Percentiles rank a stretch among this genome's conserved stretches.
These are phyloP conservation scores for Pseudomyrmex sp. DNA, from an alignment of 1,140 invertebrate genomes.

Conservation along the genomic window DNA sequence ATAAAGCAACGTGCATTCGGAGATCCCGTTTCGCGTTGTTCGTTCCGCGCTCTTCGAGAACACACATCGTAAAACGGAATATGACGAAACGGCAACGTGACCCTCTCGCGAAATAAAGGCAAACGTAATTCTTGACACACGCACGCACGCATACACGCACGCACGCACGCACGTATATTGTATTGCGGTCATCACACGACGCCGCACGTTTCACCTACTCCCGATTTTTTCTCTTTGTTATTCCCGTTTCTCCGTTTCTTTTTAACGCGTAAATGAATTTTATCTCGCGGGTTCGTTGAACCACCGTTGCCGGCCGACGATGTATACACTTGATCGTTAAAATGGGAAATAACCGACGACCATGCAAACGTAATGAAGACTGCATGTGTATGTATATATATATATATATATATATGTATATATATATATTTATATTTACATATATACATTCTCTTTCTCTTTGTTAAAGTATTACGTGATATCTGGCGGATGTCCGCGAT, in stretches of 20 bases:
- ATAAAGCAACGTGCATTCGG: slow-evolving; percentile 21
- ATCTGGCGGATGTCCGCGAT: slow-evolving; percentile 16
- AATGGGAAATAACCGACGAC: slow-evolving; percentile 45
- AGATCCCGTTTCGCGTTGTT: slow-evolving; percentile 13
- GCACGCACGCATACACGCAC: neutral
- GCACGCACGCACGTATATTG: neutral
- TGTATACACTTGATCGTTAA: slow-evolving; percentile 51
- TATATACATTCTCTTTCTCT: neutral
- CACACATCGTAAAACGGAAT: slow-evolving; percentile 34
- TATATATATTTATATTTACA: neutral
- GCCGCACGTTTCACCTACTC: slow-evolving; percentile 24
- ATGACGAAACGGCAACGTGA: neutral
- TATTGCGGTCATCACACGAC: neutral
- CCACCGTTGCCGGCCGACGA: slow-evolving; percentile 13
- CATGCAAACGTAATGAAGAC: slow-evolving; percentile 53
- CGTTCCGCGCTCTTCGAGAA: neutral
- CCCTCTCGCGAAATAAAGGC: slow-evolving; percentile 16
- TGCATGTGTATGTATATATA: neutral
- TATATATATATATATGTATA: no score
- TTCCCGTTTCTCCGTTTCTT: slow-evolving; percentile 10
- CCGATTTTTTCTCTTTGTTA: neutral
- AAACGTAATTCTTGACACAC: neutral
- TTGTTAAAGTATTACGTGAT: slow-evolving; percentile 34
- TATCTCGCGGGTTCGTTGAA: slow-evolving; percentile 52
- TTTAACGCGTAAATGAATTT: slow-evolving; percentile 47